These are phyloP conservation scores for Cotesia glomerata DNA, from an alignment of 1,140 invertebrate species.

Conservation along the genomic window DNA sequence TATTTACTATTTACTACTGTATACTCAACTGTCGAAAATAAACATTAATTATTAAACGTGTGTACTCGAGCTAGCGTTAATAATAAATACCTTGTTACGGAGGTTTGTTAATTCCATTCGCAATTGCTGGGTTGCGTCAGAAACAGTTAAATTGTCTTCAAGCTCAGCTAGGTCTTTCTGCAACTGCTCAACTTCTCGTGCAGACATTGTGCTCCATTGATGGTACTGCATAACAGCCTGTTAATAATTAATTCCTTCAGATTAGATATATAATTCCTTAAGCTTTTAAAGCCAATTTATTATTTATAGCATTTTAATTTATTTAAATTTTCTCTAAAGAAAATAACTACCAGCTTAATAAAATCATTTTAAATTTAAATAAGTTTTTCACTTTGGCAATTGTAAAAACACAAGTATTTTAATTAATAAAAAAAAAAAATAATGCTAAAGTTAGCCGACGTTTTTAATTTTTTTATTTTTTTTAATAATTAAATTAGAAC, in stretches of 20 bases:
- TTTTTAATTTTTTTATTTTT: no score
- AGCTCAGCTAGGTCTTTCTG: conserved; percentile 74
- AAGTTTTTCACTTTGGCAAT: no score
- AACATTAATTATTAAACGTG: no score
- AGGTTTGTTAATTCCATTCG: conserved; percentile 70
- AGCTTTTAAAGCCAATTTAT: background rate
- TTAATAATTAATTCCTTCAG: background rate
- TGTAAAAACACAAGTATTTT: no score
- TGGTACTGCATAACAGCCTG: conserved; percentile 69
- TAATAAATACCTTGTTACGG: conserved; percentile 56
- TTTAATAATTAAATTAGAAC: no score
- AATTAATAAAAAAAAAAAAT: no score
- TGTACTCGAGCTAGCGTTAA: background rate
- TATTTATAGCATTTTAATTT: background rate
- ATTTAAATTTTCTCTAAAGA: no score
- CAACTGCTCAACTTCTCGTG: conserved; percentile 74
- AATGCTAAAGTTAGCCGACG: no score
- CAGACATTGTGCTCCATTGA: conserved; percentile 76
- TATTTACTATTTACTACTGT: no score
- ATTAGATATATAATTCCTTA: background rate
- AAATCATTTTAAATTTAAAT: no score
- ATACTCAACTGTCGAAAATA: no score
- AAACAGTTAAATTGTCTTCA: conserved; percentile 70
- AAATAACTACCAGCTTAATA: no score
- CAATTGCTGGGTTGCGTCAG: conserved; percentile 74